These are phyloP conservation scores for Glossosoma conforme DNA, from an alignment of 1,140 invertebrate species.

Conservation along the genomic window DNA sequence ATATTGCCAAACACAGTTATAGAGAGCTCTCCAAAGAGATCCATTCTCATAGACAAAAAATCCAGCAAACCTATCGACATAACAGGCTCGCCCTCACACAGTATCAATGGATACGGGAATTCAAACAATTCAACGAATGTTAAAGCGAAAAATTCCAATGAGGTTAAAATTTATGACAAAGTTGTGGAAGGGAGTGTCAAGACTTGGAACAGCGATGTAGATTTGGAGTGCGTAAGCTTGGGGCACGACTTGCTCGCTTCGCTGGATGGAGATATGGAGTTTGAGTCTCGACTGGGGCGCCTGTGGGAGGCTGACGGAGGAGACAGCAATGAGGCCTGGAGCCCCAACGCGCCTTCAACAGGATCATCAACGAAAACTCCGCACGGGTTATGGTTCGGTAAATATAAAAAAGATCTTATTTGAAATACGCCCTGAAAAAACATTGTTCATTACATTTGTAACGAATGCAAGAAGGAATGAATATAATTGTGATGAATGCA, in stretches of 20 bases:
- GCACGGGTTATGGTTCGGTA: conserved; percentile 31
- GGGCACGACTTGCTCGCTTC: conserved; percentile 53
- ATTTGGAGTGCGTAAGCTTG: conserved; percentile 53
- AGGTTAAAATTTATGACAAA: conserved; percentile 50
- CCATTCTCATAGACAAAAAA: conserved; percentile 19
- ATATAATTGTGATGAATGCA: no score
- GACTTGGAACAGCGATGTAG: conserved; percentile 53
- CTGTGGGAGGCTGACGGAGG: conserved; percentile 42
- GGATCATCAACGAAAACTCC: conserved; percentile 24
- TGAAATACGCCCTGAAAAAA: no score
- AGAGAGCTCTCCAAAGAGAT: conserved; percentile 13
- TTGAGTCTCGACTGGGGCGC: conserved; percentile 35
- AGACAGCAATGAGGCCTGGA: conserved; percentile 36
- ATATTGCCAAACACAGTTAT: conserved; percentile 1
- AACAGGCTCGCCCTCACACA: neutral
- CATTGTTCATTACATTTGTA: no score
- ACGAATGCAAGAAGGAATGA: no score
- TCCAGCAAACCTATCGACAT: conserved; percentile 22
- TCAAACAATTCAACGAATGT: neutral
- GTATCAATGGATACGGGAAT: conserved; percentile 11
- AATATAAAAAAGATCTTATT: no score
- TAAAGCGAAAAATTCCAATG: conserved; percentile 11
- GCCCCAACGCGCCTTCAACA: conserved; percentile 34
- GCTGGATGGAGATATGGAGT: conserved; percentile 42
- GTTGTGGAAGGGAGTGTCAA: conserved; percentile 50